These are phyloP conservation scores for Pecten maximus DNA, from an alignment of 2,888 invertebrate genomes.

Conservation along the genomic window DNA sequence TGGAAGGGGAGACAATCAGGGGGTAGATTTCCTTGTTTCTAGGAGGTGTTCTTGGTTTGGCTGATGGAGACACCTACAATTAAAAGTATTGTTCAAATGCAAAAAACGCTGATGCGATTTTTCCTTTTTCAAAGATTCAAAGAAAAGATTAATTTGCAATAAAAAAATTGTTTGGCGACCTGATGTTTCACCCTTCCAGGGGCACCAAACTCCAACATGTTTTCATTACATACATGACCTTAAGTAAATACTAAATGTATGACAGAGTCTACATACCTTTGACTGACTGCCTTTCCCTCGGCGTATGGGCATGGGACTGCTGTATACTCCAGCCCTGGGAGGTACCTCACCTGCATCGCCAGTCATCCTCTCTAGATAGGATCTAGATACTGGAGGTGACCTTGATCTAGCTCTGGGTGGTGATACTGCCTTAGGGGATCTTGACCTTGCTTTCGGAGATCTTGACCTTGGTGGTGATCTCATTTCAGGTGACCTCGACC, in stretches of 20 bases:
- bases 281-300: constrained; percentile 52
- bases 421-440: neutral
- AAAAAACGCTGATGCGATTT: neutral
- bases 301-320: constrained; percentile 75
- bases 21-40: constrained; percentile 14
- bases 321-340: constrained; percentile 75
- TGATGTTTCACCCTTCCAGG: too few relatives aligned
- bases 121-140: neutral
- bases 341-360: constrained; percentile 54
- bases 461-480: constrained; percentile 36
- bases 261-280: constrained; percentile 49
- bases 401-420: constrained; percentile 46
- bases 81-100: neutral
- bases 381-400: neutral
- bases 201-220: too few relatives aligned
- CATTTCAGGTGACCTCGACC: constrained; percentile 39
- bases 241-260: too few relatives aligned
- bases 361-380: constrained; percentile 19
- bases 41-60: constrained; percentile 22
- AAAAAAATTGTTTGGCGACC: too few relatives aligned
- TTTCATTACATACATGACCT: too few relatives aligned
- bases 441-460: constrained; percentile 15
- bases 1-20: constrained; percentile 37
- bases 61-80: constrained; percentile 4
- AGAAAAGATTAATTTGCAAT: too few relatives aligned